Evolutionary conservation across 1,140 invertebrate species (phyloP).

Genomic region (Caerostris darwini): DNA sequence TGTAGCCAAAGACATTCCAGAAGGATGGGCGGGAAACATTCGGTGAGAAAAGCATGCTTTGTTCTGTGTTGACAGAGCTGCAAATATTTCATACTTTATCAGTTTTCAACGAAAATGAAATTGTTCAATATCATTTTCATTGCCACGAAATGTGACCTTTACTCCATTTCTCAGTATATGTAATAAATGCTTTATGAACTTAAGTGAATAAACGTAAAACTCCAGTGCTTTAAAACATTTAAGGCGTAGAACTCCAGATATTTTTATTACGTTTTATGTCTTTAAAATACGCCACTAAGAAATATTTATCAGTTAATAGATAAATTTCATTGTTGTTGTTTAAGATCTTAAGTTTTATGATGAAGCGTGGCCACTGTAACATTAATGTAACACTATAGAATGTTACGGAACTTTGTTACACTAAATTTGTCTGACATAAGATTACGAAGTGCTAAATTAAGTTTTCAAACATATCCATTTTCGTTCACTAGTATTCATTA

Average conservation of each 20-base stretch:
- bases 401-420: not conserved
- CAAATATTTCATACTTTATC: not conserved
- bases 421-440: too few relatives aligned
- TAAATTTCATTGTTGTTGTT: not conserved
- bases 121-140: not conserved
- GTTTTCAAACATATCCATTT: too few relatives aligned
- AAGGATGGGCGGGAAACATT: constrained; percentile 81
- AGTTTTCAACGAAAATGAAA: not conserved
- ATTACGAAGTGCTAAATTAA: too few relatives aligned
- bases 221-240: not conserved
- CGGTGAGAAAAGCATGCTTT: constrained; percentile 46
- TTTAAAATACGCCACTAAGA: too few relatives aligned
- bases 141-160: not conserved
- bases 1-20: constrained; percentile 82
- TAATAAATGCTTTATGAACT: not conserved
- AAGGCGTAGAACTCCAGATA: not conserved
- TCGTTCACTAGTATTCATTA: too few relatives aligned
- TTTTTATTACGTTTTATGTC: not conserved
- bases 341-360: not conserved
- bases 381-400: not conserved
- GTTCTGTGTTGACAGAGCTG: not conserved
- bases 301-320: too few relatives aligned
- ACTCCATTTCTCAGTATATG: not conserved
- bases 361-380: not conserved
- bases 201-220: not conserved